Evolutionary conservation across 1,140 invertebrate genomes (phyloP).

Genomic region (Drusus annulatus): DNA sequence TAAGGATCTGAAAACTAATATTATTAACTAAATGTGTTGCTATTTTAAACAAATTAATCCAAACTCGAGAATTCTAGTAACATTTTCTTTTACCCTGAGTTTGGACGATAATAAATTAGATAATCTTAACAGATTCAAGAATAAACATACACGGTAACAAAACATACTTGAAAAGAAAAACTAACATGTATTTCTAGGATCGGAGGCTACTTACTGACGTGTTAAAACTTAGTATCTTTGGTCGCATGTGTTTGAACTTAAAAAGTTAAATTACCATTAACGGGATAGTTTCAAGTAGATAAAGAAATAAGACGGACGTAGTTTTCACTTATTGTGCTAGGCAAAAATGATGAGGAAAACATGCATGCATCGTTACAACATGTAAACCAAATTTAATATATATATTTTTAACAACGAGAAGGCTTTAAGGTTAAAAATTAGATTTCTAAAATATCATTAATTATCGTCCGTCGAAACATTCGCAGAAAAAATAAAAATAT

Average conservation of each 20-base stretch:
- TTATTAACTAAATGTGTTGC: no score
- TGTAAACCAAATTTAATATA: neutral
- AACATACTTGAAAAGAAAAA: no score
- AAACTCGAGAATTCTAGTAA: no score
- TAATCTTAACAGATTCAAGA: no score
- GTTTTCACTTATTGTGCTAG: neutral
- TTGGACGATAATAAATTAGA: no score
- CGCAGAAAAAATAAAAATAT: constrained; percentile 14
- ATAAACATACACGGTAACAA: no score
- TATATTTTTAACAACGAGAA: neutral
- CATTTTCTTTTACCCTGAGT: no score
- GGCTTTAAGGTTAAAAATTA: constrained; percentile 13
- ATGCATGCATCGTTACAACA: constrained; percentile 1
- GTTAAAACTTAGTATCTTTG: neutral
- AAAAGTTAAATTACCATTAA: neutral
- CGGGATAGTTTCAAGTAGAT: neutral
- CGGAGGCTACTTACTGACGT: neutral
- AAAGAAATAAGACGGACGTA: neutral
- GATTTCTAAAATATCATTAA: neutral
- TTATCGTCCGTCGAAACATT: neutral
- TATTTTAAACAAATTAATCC: no score
- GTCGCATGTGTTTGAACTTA: neutral
- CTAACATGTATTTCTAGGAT: no score
- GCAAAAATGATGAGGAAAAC: neutral
- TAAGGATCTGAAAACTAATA: no score